Percentiles rank a stretch among this genome's conserved stretches.
phyloP scores from a whole-genome alignment of 2,888 invertebrate genomes.

The Phymatocera aterrima region DNA sequence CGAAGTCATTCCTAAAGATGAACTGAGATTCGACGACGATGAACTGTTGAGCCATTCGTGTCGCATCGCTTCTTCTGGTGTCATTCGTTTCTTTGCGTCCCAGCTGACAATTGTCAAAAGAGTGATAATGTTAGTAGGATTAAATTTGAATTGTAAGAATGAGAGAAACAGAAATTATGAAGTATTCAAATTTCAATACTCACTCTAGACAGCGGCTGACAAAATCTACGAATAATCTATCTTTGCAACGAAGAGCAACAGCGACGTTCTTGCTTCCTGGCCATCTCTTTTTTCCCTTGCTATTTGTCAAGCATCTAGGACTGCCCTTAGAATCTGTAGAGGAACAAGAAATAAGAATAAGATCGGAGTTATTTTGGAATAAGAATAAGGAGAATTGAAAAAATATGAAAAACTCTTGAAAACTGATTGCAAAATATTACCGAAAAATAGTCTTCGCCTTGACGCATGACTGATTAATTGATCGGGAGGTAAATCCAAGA shows the following conservation, averaged over 20 bases:
- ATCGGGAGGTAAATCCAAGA: slow-evolving; percentile 92
- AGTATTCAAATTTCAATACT: slow-evolving; percentile 73
- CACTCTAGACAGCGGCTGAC: slow-evolving; percentile 93
- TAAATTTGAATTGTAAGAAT: too few species aligned
- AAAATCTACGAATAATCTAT: slow-evolving; percentile 93
- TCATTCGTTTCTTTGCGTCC: slow-evolving; percentile 94
- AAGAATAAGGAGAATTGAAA: slow-evolving; percentile 1
- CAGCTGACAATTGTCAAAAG: too few species aligned
- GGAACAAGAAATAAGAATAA: slow-evolving; percentile 19
- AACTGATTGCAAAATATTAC: slow-evolving; percentile 73
- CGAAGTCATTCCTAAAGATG: slow-evolving; percentile 60
- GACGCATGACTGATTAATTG: slow-evolving; percentile 91
- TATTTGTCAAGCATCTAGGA: slow-evolving; percentile 93
- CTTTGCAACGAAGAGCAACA: slow-evolving; percentile 89
- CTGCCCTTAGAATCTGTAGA: slow-evolving; percentile 91
- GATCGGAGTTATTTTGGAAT: not conserved
- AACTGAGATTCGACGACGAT: slow-evolving; percentile 68
- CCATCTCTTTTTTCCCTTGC: slow-evolving; percentile 93
- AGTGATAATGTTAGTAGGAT: too few species aligned
- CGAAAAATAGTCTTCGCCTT: slow-evolving; percentile 90
- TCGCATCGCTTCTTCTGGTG: slow-evolving; percentile 91
- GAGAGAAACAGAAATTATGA: not conserved
- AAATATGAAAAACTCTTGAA: not conserved
- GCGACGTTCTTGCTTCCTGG: slow-evolving; percentile 90
- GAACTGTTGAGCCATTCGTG: slow-evolving; percentile 90